Evolutionary conservation across 1,140 invertebrate genomes (phyloP).

Genomic region (Macrobrachium nipponense): DNA sequence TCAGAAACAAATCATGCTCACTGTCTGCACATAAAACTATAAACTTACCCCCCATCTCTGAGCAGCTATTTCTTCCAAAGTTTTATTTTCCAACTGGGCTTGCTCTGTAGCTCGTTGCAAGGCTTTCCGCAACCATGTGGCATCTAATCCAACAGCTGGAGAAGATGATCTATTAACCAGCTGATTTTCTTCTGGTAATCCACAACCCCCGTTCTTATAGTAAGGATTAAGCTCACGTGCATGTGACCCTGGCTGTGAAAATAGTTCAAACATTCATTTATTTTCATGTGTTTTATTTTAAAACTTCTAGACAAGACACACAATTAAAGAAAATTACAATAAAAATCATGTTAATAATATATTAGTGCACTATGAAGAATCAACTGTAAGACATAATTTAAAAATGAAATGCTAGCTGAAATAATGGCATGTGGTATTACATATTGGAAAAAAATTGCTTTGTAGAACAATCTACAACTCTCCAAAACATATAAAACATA

Average conservation of each 20-base stretch:
- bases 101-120: conserved; percentile 74
- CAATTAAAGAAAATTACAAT: neutral
- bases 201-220: conserved; percentile 89
- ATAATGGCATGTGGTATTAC: too few relatives aligned
- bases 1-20: too few relatives aligned
- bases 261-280: neutral
- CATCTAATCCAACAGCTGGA: conserved; percentile 68
- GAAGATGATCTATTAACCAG: conserved; percentile 56
- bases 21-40: neutral
- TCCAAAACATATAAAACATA: too few relatives aligned
- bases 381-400: too few relatives aligned
- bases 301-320: neutral
- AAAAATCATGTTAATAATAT: too few relatives aligned
- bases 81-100: conserved; percentile 72
- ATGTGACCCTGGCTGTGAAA: conserved; percentile 75
- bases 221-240: conserved; percentile 89
- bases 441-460: too few relatives aligned
- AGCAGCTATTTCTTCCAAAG: conserved; percentile 75
- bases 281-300: neutral
- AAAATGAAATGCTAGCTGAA: too few relatives aligned
- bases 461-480: too few relatives aligned
- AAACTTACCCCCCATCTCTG: conserved; percentile 73
- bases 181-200: conserved; percentile 74
- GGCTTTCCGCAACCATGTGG: conserved; percentile 73
- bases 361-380: too few relatives aligned